Conservation (phyloP, 2,797 vertebrate species). For the Epinephelus malabaricus region DNA sequence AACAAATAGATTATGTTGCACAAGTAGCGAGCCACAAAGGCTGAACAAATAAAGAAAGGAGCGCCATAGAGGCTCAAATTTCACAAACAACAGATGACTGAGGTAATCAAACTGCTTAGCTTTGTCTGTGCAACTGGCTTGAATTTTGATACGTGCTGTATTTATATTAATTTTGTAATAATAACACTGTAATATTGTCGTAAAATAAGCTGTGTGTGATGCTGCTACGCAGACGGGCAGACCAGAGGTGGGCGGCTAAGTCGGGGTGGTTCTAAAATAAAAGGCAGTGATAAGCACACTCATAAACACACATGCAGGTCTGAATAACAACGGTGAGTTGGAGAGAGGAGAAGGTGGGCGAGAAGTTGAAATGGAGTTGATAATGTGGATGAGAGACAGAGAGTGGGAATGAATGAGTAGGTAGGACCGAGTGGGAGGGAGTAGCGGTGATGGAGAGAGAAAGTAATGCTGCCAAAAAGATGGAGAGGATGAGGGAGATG, state of each 20-base stretch:
- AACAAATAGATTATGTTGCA: not conserved
- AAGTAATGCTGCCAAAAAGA: not conserved
- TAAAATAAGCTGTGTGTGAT: not conserved
- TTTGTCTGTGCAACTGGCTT: not conserved
- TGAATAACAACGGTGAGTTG: constrained; percentile 19
- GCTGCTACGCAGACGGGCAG: constrained; percentile 24
- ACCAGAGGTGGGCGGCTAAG: constrained; percentile 15
- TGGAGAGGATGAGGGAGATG: constrained; percentile 1
- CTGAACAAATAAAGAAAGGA: constrained; percentile 15
- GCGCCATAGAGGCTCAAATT: not conserved
- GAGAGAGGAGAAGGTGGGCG: constrained; percentile 39
- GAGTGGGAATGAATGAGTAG: constrained; percentile 37
- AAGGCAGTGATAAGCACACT: not conserved
- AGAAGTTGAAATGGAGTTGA: constrained; percentile 38
- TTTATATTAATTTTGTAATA: not conserved
- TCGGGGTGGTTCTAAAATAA: constrained; percentile 44
- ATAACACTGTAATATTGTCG: not conserved
- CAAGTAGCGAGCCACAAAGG: not conserved
- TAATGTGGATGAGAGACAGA: constrained; percentile 24
- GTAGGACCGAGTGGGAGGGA: constrained; percentile 31
- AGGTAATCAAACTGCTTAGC: not conserved
- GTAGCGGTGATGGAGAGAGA: not conserved
- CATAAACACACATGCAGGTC: constrained; percentile 22
- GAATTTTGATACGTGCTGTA: not conserved
- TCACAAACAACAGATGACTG: not conserved